Conservation (phyloP, 2,797 vertebrate genomes). For the Rhincodon typus region DNA sequence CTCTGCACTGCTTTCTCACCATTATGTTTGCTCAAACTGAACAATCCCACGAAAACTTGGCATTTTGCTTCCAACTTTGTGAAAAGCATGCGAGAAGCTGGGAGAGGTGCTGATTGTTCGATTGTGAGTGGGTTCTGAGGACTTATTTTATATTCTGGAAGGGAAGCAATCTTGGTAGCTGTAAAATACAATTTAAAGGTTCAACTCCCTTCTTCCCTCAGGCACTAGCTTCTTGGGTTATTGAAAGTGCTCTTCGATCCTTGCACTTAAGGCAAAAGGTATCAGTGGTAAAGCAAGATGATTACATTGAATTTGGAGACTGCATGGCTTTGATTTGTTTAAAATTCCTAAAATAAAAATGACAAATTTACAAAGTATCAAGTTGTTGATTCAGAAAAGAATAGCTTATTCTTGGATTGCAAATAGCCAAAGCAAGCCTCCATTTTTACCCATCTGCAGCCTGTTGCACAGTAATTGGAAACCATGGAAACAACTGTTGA, state of each 20-base stretch:
- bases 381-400: neutral
- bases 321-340: neutral
- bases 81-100: neutral
- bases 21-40: neutral
- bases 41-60: neutral
- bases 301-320: neutral
- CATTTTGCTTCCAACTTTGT: neutral
- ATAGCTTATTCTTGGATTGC: neutral
- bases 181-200: neutral
- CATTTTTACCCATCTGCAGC: conserved; percentile 1
- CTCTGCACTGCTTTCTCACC: neutral
- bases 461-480: conserved; percentile 18
- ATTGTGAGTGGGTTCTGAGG: neutral
- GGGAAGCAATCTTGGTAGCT: neutral
- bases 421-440: neutral
- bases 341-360: too few relatives aligned
- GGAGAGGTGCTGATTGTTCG: neutral
- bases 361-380: too few relatives aligned
- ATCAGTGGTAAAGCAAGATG: neutral
- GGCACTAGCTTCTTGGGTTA: neutral
- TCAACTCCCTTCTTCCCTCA: neutral
- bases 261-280: neutral
- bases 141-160: neutral
- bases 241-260: neutral
- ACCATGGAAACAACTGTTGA: conserved; percentile 14